Conservation (phyloP, 2,888 invertebrate genomes). For the Epistrophe grossulariae region DNA sequence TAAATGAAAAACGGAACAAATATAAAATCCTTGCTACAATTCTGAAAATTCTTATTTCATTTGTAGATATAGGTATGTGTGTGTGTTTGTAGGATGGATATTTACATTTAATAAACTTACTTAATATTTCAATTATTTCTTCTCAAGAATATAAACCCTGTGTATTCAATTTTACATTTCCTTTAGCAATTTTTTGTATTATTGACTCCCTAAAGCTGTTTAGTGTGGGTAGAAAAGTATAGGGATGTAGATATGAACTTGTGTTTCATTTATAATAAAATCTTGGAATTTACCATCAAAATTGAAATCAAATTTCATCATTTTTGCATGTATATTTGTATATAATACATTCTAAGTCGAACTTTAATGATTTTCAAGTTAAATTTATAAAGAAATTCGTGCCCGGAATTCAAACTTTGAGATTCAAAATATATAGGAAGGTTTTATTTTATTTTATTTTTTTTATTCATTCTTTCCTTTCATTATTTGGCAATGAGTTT, state of each 20-base stretch:
- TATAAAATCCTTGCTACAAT: background rate
- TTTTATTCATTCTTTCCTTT: background rate
- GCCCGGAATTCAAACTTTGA: slow-evolving; percentile 58
- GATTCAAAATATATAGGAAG: slow-evolving; percentile 29
- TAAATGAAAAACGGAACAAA: background rate
- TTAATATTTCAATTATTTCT: slow-evolving; percentile 19
- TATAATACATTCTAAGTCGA: slow-evolving; percentile 56
- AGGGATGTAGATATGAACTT: background rate
- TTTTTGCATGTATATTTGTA: background rate
- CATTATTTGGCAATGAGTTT: slow-evolving; percentile 17
- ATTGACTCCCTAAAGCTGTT: background rate
- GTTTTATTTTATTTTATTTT: background rate
- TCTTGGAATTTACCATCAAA: slow-evolving; percentile 8
- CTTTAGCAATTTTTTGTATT: background rate
- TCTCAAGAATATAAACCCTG: background rate
- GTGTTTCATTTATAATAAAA: background rate
- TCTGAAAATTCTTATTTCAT: background rate
- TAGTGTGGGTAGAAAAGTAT: too few relatives aligned
- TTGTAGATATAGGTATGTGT: background rate
- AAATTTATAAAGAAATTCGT: slow-evolving; percentile 66
- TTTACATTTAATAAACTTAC: slow-evolving; percentile 16
- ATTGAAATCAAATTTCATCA: slow-evolving; percentile 36
- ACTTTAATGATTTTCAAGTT: slow-evolving; percentile 71
- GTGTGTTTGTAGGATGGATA: background rate
- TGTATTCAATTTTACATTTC: background rate